Base-by-base conservation (phyloP, 2,113 vertebrate species). In the Microcebus jonahi region DNA sequence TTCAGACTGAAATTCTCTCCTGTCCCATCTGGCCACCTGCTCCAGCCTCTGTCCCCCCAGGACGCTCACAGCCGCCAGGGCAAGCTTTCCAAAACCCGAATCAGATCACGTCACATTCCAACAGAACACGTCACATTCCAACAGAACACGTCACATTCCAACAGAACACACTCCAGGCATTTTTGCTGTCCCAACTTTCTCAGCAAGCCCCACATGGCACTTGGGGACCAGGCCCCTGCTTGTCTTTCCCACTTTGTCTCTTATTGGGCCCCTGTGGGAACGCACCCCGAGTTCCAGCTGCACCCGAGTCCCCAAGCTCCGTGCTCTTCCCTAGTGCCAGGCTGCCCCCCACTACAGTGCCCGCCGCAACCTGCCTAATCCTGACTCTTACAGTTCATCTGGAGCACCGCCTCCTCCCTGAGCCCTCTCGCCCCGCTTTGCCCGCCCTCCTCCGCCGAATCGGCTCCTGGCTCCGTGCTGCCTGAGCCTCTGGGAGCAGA, bases 61-160 rank as follows among this genome's bases (percentile, higher is more conserved):
- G 61, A 57, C 6, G 1, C 59, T 84, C 25, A 29, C 1, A 18
- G 65, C 48, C 15, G 8, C 18, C 25, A 57, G 57, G 18, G 29
- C 8, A 11, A 71, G 14, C 53, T 53, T 77, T 27, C 48, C 5
- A 12, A 55, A 95, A 59, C 3, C 23, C 75, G n/a, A 0, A 27
- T 75, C 31, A 61, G n/a, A 39, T 36, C 15, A 8, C 15, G 7
- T 7, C 14, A 0, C 2, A 0, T 31, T 42, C 42, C 42, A 42
- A 42, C 42, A 42, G 42, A 42, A 42, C 42, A 42, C 42, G 42
- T 42, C 42, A 42, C 42, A 6, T 42, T 42, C 42, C 42, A 42
- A 42, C 31, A 61, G n/a, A 39, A 34, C 15, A 8, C 15, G 7
- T 7, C 14, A 0, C 1, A 0, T 31, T 53, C 75, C 61, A 29